Conservation (phyloP, 2,888 invertebrate species). For the Diarsia brunnea region DNA sequence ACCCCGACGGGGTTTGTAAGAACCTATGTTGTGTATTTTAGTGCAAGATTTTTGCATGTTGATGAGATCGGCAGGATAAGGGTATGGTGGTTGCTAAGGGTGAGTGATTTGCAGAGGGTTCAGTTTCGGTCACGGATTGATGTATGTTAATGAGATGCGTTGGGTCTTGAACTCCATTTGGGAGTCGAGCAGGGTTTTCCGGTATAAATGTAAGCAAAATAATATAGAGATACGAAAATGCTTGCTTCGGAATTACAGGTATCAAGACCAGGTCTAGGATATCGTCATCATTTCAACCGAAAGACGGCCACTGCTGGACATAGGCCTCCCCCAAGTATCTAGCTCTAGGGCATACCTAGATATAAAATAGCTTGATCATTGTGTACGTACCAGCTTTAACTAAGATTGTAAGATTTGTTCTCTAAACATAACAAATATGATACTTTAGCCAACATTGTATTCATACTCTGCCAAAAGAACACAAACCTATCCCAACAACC, state of each 20-base stretch:
- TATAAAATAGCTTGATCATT: background rate
- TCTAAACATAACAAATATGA: background rate
- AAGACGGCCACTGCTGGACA: no score
- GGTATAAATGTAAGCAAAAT: background rate
- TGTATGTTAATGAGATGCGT: conserved; percentile 36
- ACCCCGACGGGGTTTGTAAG: no score
- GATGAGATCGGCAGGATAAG: conserved; percentile 1
- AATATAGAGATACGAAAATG: background rate
- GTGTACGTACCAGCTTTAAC: background rate
- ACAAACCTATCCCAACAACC: background rate
- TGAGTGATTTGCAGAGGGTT: conserved; percentile 18
- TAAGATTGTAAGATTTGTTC: background rate
- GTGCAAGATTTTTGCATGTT: conserved; percentile 21
- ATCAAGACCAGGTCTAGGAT: no score
- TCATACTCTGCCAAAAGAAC: background rate
- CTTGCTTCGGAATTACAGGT: background rate
- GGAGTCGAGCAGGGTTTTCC: background rate
- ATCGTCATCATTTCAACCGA: no score
- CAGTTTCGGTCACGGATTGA: background rate
- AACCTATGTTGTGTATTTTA: background rate
- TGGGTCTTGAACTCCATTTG: conserved; percentile 1
- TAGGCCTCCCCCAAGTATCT: no score
- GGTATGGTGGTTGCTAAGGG: background rate
- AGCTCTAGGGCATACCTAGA: no score
- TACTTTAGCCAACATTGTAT: background rate